phyloP scores from a whole-genome alignment of 2,113 vertebrate species.

The Chlorodrepanis virens region DNA sequence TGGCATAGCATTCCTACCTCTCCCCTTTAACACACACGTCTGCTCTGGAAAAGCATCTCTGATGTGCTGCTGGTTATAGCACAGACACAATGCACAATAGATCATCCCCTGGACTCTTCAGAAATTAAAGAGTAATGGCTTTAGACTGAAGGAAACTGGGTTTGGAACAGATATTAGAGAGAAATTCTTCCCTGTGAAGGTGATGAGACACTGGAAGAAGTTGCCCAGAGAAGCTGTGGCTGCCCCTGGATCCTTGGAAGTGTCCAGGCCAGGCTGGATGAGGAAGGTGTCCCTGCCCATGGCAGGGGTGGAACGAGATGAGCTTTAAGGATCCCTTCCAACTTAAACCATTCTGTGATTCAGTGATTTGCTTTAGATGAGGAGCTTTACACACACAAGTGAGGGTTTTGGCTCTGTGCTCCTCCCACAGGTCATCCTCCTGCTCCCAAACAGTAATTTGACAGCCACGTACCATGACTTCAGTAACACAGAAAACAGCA shows the following conservation, averaged over 20 bases:
- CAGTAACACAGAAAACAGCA: not conserved
- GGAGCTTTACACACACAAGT: not conserved
- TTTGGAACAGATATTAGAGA: not conserved
- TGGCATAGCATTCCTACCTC: not conserved
- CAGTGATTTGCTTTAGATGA: not conserved
- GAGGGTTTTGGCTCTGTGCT: not conserved
- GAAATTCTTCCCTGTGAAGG: not conserved
- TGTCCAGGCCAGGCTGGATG: rapidly evolving
- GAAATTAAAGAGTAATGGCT: not conserved
- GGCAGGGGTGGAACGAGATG: not conserved
- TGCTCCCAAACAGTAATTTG: not conserved
- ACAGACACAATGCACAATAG: no score
- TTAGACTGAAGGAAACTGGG: not conserved
- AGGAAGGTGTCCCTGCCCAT: not conserved
- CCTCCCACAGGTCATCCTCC: not conserved
- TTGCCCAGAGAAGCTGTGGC: not conserved
- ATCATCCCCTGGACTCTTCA: not conserved
- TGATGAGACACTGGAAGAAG: not conserved
- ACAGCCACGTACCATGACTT: not conserved
- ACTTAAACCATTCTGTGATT: not conserved
- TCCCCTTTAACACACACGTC: not conserved
- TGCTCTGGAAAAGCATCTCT: not conserved
- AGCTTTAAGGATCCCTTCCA: not conserved
- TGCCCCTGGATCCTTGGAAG: not conserved
- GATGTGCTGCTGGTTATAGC: not conserved